Base-by-base conservation (phyloP, 2,888 invertebrate species). In the Cosmia pyralina region DNA sequence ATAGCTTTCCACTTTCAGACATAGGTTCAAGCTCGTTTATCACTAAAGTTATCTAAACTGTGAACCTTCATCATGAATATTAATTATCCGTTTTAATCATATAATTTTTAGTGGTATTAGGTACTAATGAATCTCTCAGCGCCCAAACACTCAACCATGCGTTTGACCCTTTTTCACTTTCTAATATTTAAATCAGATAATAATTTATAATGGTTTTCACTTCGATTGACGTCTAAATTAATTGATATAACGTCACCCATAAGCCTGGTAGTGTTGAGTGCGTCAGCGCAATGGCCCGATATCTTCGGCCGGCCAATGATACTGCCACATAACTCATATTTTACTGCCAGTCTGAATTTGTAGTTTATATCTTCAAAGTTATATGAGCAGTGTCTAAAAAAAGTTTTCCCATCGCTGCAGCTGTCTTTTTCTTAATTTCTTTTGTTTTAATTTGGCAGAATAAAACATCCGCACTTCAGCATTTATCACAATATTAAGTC, bases 181-280 rank as follows among this genome's bases (percentile, higher is more conserved):
- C 84, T 76, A 84, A 84, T 82, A 81, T 84, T 74, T 59, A 81
- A 76, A 84, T 77, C n/a, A 75, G 72, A 38, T 66, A 57, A 46
- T 50, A 60, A 74, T 50, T 58, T 75, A 64, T 71, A 72, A 59
- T 75, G 11, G 60, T 77, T 81, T 81, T 81, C 84, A 53, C 69
- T 75, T 57, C 22, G 11, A 38, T 55, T 66, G 65, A 81, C 81
- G 59, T 59, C 58, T 8, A 65, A 67, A 81, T 76, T 76, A 73
- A 75, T 71, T 65, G 58, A 75, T 62, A 52, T 65, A 69, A 58
- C 70, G 68, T 81, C 62, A 75, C 46, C 53, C 17, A 70, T 34
- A 67, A 67, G 72, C 72, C 72, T 73, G 55, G 55, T 66, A 59
- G 41, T 52, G 22, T 57, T 48, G 41, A 69, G 48, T 75, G 50